Conservation (phyloP, 2,113 vertebrate species). For the Burhinus bistriatus region DNA sequence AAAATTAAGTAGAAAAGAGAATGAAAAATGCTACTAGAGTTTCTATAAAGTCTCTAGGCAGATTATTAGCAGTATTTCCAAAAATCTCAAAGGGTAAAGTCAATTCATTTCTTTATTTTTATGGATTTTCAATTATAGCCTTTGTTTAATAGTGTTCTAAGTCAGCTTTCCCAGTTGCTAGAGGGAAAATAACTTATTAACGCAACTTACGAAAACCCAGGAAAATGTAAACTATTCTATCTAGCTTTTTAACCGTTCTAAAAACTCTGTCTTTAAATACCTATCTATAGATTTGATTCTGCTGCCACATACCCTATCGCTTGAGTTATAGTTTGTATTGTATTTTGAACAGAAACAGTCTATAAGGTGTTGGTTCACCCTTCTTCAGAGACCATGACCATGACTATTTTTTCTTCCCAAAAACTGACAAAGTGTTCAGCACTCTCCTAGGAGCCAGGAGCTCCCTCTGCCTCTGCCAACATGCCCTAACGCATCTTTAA, state of each 20-base stretch:
- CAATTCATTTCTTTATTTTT: neutral
- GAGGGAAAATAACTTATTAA: neutral
- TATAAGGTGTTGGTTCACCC: rapidly evolving
- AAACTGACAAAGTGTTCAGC: neutral
- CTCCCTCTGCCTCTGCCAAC: neutral
- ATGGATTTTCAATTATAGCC: neutral
- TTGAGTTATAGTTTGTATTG: neutral
- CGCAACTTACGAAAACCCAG: rapidly evolving
- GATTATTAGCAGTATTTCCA: neutral
- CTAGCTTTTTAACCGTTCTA: neutral
- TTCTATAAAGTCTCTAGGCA: neutral
- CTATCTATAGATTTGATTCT: neutral
- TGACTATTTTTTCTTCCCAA: neutral
- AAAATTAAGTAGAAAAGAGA: neutral
- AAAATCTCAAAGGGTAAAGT: neutral
- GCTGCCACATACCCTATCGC: neutral
- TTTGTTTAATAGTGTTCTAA: neutral
- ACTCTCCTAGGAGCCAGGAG: neutral
- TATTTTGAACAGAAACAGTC: neutral
- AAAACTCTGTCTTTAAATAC: neutral
- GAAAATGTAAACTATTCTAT: neutral
- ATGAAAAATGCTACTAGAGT: neutral
- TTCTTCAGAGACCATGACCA: neutral
- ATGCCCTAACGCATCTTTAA: neutral
- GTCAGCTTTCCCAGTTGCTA: neutral